These are phyloP conservation scores for Neodiprion fabricii DNA, from an alignment of 1,140 invertebrate genomes.

Conservation along the genomic window DNA sequence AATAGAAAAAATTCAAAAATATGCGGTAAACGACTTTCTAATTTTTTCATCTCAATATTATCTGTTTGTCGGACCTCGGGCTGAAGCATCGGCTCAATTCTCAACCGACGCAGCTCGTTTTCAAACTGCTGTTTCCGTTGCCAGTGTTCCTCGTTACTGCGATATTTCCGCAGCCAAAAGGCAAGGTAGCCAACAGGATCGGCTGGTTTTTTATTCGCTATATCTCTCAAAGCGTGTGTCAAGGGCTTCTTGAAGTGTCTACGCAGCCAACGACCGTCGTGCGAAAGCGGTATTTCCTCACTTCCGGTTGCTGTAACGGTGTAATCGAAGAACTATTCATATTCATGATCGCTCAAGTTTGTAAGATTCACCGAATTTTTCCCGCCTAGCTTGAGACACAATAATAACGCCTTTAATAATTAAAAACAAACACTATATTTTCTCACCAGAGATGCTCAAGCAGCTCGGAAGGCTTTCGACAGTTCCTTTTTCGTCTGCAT, in stretches of 20 bases:
- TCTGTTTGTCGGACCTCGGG: background rate
- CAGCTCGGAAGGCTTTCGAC: no score
- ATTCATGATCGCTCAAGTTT: background rate
- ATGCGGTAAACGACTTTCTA: no score
- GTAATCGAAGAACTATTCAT: background rate
- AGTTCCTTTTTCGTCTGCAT: no score
- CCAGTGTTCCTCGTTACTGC: conserved; percentile 20
- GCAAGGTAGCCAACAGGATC: conserved; percentile 32
- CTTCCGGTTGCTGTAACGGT: background rate
- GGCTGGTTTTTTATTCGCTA: conserved; percentile 26
- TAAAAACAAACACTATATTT: no score
- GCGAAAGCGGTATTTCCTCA: conserved; percentile 20
- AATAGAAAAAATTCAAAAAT: conserved; percentile 5
- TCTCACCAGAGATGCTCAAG: no score
- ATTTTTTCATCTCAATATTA: background rate
- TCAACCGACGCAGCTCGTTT: no score
- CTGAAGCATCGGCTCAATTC: no score
- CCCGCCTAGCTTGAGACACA: background rate
- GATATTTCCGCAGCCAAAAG: conserved; percentile 33
- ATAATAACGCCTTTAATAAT: background rate
- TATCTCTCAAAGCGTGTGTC: conserved; percentile 30
- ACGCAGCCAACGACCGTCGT: conserved; percentile 27
- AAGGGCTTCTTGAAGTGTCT: conserved; percentile 25
- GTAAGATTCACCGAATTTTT: background rate
- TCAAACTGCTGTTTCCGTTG: no score